Percentiles rank a stretch among this genome's conserved stretches.
Conservation (phyloP, 2,888 invertebrate genomes). For the Chloroclystis v-ata region DNA sequence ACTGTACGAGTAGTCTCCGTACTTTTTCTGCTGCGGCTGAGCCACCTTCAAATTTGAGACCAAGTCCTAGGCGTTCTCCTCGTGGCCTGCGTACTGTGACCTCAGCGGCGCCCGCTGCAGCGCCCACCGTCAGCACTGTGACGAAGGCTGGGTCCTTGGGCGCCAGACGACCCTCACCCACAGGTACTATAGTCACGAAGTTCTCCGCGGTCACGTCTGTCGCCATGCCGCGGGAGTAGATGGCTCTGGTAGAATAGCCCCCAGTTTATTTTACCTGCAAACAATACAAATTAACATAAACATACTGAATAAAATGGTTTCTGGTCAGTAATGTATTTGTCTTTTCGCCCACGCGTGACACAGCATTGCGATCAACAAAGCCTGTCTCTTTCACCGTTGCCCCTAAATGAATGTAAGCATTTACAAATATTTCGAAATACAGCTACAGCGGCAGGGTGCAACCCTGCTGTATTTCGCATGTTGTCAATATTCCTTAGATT, state of each 20-base stretch:
- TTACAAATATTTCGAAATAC: too few species aligned
- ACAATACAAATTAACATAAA: constrained; percentile 64
- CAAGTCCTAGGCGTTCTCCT: constrained; percentile 93
- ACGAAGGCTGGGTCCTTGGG: constrained; percentile 70
- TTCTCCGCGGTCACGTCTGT: constrained; percentile 67
- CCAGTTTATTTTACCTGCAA: constrained; percentile 60
- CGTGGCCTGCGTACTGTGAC: constrained; percentile 90
- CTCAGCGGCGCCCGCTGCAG: constrained; percentile 80
- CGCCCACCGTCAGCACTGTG: constrained; percentile 79
- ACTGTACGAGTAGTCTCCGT: constrained; percentile 89
- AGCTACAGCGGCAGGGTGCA: too few species aligned
- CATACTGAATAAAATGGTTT: constrained; percentile 63
- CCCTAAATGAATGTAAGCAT: constrained; percentile 37
- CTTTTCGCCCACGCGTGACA: constrained; percentile 44
- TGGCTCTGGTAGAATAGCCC: constrained; percentile 44
- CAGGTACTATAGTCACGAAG: constrained; percentile 79
- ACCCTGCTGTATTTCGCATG: too few species aligned
- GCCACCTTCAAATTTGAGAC: constrained; percentile 94
- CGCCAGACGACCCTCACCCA: constrained; percentile 68
- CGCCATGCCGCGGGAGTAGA: constrained; percentile 69
- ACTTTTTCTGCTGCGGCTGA: constrained; percentile 89
- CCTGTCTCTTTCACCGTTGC: constrained; percentile 70
- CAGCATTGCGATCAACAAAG: constrained; percentile 48
- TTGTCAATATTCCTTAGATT: too few species aligned
- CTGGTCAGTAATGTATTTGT: constrained; percentile 41